Base-by-base conservation (phyloP, 2,797 vertebrate species). In the Ispidina picta region DNA sequence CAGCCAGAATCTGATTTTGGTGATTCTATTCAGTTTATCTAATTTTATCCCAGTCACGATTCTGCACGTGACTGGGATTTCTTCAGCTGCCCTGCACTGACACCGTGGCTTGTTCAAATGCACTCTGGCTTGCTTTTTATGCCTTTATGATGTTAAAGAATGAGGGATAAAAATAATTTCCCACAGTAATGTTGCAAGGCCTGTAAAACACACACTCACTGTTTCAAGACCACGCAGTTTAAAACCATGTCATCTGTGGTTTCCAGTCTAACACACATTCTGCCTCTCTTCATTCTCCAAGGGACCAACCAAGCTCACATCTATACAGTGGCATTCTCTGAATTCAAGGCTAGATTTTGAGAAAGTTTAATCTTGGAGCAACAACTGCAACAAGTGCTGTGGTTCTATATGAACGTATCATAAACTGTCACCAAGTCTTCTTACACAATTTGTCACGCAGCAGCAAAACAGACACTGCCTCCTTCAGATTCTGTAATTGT, bases 401-500 rank as follows among this genome's bases (percentile, higher is more conserved):
- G 72, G 58, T 80, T 77, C 49, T 71, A 8, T 77, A 95, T 54
- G 83, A 95, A 93, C 95, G 86, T 6, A 60, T 86, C 91, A 64
- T 31, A 22, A 74, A 43, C 92, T 94, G 94, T 91, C 95, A 87
- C 64, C 41, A 54, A 55, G 59, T 56, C 91, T 72, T 93, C 86
- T 65, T 29, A 28, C 72, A 43, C 54, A 37, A 94, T 97, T 84
- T 95, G 95, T 96, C 97, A 96, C 16, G 33, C 12, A 29, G 80
- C 76, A 79, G 70, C 46, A 21, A 68, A 20, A 41, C 56, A 88
- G 91, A 82, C 94, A 63, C 77, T 79, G 79, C 55, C 64, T 18
- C 56, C 58, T 58, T 69, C 76, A 6, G 37, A 51, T 21, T 70
- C 79, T 10, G 39, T 93, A 83, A 90, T 31, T 37, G 80, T 43